Evolutionary conservation across 2,113 vertebrate genomes (phyloP).

Genomic region (Neofelis nebulosa): DNA sequence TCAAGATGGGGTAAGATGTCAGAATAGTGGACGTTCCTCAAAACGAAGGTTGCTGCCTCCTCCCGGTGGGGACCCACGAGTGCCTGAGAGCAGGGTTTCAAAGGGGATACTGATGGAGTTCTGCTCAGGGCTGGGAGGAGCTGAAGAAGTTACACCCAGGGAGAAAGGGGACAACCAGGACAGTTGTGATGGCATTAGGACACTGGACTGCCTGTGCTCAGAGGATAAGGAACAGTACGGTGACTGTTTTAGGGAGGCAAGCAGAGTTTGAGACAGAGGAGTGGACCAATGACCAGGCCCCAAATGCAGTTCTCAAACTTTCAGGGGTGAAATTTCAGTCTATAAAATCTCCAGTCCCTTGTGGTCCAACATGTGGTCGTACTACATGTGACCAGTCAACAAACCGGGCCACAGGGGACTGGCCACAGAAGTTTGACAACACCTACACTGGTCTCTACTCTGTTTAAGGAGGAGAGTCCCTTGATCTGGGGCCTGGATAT

Average conservation of each 20-base stretch:
- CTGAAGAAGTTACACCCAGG: background rate
- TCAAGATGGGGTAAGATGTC: background rate
- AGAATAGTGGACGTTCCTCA: background rate
- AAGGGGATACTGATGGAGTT: background rate
- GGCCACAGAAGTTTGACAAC: background rate
- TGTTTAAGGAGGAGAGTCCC: background rate
- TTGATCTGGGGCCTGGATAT: background rate
- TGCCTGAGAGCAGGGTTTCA: background rate
- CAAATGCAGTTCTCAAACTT: background rate
- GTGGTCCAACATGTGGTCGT: background rate
- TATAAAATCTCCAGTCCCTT: background rate
- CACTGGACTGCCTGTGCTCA: background rate
- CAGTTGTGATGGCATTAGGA: background rate
- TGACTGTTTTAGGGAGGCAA: background rate
- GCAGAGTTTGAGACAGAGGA: background rate
- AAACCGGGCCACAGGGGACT: background rate
- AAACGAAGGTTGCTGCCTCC: background rate
- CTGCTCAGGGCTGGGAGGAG: background rate
- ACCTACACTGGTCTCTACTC: background rate
- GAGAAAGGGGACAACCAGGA: background rate
- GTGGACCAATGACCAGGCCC: background rate
- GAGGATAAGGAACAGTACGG: background rate
- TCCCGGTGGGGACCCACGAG: background rate
- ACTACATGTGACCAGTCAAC: background rate
- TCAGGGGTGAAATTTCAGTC: background rate